A percentile compares a stretch with the other conserved stretches of the same genome.
phyloP scores from a whole-genome alignment of 2,113 vertebrate species.

The Charina bottae region DNA sequence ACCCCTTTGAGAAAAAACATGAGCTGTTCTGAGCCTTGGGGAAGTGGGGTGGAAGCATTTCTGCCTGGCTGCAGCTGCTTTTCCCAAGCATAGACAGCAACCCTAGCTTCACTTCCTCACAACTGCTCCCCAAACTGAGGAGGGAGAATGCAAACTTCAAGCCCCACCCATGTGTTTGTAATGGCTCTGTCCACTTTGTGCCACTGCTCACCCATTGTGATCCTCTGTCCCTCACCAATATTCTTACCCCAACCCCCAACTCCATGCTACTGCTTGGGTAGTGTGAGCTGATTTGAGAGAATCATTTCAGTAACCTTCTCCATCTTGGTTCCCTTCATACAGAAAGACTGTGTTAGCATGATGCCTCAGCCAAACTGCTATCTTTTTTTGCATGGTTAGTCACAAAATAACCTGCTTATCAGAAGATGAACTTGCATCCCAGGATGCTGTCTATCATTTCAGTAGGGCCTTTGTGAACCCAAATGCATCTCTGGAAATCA shows the following conservation, averaged over 20 bases:
- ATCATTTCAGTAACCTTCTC: background rate
- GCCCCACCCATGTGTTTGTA: background rate
- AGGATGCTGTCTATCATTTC: background rate
- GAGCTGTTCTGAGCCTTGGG: no score
- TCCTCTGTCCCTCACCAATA: background rate
- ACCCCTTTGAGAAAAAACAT: no score
- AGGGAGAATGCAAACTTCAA: background rate
- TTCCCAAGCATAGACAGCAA: no score
- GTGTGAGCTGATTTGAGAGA: background rate
- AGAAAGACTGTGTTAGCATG: background rate
- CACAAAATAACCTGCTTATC: background rate
- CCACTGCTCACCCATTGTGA: background rate
- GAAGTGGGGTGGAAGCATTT: no score
- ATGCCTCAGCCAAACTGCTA: background rate
- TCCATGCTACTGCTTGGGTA: background rate
- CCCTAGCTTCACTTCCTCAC: no score
- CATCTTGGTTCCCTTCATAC: background rate
- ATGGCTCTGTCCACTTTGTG: background rate
- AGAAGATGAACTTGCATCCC: background rate
- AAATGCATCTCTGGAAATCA: background rate
- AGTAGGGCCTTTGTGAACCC: background rate
- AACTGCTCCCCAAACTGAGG: background rate
- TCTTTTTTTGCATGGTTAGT: background rate
- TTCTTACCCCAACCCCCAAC: background rate
- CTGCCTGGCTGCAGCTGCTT: no score